Base-by-base conservation (phyloP, 2,113 vertebrate genomes). In the Gallinago paraguaiae region DNA sequence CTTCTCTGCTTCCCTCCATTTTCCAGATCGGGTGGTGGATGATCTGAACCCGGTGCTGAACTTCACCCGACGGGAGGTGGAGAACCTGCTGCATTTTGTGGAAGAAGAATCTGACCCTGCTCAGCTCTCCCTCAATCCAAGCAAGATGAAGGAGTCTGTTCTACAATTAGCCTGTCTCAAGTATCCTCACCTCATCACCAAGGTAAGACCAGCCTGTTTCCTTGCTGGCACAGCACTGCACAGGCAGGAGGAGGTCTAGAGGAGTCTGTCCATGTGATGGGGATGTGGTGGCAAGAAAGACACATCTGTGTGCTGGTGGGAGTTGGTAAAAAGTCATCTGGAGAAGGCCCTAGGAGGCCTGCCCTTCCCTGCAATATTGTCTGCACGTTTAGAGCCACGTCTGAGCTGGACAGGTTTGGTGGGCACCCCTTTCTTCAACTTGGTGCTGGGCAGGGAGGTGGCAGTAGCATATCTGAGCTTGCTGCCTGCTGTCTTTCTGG, bases 61-160 rank as follows among this genome's bases (percentile, higher is more conserved):
- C 95, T 99, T 99, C 68, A 99, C 99, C 25, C 98, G 99, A 37
- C 98, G 99, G 71, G 99, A 99, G 96, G 99, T 99, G 80, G 99
- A 99, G 96, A 99, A 99, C n/a, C 97, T 99, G 90, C 98, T 99
- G 97, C 99, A 99, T 97, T 99, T 99, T 97, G 99, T 99, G 43
- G 99, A 99, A 95, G 99, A 99, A 93, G 99, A 99, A 95, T 98
- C 98, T 4, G 97, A 98, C 71, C 63, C 97, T 51, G 96, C 97
- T 71, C 98, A 98, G 56, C 90, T 93, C 74, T 91, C 94, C 84
- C 78, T 96, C 97, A 98, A 95, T 74, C 53, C 96, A 3, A 93
- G 54, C 84, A 97, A 97, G 33, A 97, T 98, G 50, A 98, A 98
- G 87, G 99, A 99, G 95, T 93, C 95, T 18, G 99, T 99, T 95